Base-by-base conservation (phyloP, 2,113 vertebrate genomes). In the Pyrgilauda ruficollis region DNA sequence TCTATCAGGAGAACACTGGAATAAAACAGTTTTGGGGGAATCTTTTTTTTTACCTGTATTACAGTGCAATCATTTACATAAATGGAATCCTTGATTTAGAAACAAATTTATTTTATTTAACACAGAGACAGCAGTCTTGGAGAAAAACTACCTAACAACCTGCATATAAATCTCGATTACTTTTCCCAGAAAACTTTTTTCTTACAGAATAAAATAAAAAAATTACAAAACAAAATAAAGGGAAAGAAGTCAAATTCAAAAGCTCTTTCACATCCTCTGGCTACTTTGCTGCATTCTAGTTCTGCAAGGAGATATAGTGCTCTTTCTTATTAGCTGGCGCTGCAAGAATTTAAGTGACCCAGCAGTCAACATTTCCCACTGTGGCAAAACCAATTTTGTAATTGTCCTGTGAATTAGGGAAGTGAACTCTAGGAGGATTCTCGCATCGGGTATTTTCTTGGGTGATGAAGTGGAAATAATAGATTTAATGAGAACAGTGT, bases 401-500 rank as follows among this genome's bases (percentile, higher is more conserved):
- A 97, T 97, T 97, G 84, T 92, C 95, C 82, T 95, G 91, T 79
- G 95, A 97, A 97, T 97, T 96, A 96, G 73, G 78, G 59, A 96
- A 96, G 74, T 37, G 89, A 97, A 87, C 35, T 93, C 96, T 75
- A 24, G 12, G 30, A 94, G 69, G 80, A 89, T 95, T 97, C 96
- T 96, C 4, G 1, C 95, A 89, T 82, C 1, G 70, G 37, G 93
- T 94, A 93, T 96, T 97, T 97, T 97, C 94, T 90, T 84, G 72
- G 73, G 61, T 14, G 2, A 75, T 66, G 89, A 92, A 87, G 91
- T 95, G 74, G 93, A 97, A 96, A 97, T 96, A 97, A 96, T 78
- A 96, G 91, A 94, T 94, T 97, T 97, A 97, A 98, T 97, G 94
- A 98, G 90, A 97, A 94, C 70, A 56, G 82, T 84, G 95, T 96